Evolutionary conservation across 2,797 vertebrate genomes (phyloP), one percentile per base, ranked within the genome.

Genomic region (Pangasius djambal): DNA sequence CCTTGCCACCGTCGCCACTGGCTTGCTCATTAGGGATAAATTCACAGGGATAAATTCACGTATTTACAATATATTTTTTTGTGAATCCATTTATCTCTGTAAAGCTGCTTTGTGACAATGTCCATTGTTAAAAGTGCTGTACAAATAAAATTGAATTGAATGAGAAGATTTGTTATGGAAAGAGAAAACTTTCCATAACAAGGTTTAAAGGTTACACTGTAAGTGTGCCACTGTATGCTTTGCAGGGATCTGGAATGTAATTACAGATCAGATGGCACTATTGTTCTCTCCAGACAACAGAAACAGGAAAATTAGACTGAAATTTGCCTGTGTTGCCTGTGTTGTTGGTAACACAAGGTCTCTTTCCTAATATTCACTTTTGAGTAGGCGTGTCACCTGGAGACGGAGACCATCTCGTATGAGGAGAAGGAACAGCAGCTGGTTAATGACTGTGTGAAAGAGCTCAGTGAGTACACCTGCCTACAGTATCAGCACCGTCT

Each of bases 351-450:
- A 63, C 40, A 55, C 59, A 25, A 57, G 28, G 74, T 84, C 44
- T 72, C 22, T 20, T 88, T 72, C 25, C 31, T 67, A 48, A n/a
- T 31, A 7, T 50, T 84, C 13, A 22, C 25, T 85, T 85, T 52
- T 88, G 85, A 20, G 75, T 83, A 99, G 99, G 98, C 98, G 44
- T 99, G 95, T 92, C 98, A 98, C 91, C 95, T 99, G 93, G 97
- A 99, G 96, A 99, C 97, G 0, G 98, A 99, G 95, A 99, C 99
- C 0, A 98, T 98, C 92, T 98, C 95, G 2, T 99, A 98, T 0
- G 99, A 99, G 92, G 99, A 99, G 90, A 99, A 99, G 89, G 99
- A 99, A 86, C 98, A 99, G 92, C 99, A 99, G 72, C 96, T 99
- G 93, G 98, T 99, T 89, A 99, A 97, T 37, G 99, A 99, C 94